Conservation (phyloP, 2,113 vertebrate genomes). For the Martes martes region DNA sequence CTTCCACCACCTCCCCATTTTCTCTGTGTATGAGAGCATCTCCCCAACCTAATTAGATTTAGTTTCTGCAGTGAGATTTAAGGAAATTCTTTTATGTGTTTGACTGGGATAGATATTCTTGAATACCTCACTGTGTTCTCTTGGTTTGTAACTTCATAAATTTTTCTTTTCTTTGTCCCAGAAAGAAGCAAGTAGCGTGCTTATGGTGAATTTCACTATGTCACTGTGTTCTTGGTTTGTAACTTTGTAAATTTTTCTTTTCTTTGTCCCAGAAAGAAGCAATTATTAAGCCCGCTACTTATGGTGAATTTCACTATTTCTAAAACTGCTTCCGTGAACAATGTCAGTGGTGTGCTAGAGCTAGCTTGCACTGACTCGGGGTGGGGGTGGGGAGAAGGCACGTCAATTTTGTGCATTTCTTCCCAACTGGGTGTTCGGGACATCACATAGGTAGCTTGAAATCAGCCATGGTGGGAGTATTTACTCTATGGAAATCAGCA, state of each 20-base stretch:
- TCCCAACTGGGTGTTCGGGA: neutral
- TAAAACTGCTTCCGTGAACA: neutral
- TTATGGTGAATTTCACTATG: neutral
- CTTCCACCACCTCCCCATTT: neutral
- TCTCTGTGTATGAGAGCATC: neutral
- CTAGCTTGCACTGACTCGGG: neutral
- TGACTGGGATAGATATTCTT: slow-evolving; percentile 18
- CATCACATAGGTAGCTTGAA: neutral
- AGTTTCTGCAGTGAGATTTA: slow-evolving; percentile 56
- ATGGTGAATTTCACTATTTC: neutral
- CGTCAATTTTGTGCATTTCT: neutral
- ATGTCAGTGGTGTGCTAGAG: neutral
- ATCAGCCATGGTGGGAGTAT: neutral
- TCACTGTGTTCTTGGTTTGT: neutral
- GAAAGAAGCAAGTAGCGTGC: neutral
- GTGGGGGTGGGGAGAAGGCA: accelerated
- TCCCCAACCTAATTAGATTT: slow-evolving; percentile 35
- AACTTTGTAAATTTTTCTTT: neutral
- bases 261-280: neutral
- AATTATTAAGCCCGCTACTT: no score
- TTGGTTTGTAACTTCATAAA: neutral
- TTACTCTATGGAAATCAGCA: neutral
- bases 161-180: neutral
- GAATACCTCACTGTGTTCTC: neutral
- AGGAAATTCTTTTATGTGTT: slow-evolving; percentile 40